Percentiles rank a stretch among this genome's conserved stretches.
Conservation (phyloP, 64 coral and sea anemone species). For the Acropora tenuis region DNA sequence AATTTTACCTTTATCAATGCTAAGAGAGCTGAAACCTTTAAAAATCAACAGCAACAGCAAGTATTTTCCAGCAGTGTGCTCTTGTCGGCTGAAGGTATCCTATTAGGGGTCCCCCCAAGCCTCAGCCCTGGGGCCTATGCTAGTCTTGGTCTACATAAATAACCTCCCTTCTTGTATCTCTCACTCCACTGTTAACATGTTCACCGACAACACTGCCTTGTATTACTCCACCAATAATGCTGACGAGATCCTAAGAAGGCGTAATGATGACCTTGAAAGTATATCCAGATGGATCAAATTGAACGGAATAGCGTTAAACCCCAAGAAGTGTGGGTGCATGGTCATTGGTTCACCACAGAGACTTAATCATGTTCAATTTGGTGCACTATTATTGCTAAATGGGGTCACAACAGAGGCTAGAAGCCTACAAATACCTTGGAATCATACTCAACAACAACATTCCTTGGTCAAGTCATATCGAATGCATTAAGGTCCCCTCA, state of each 20-base stretch:
- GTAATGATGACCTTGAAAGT: no score
- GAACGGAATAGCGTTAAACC: no score
- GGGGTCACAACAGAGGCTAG: not conserved
- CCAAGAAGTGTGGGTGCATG: not conserved
- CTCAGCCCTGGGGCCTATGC: conserved; percentile 6
- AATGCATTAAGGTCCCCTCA: conserved; percentile 32
- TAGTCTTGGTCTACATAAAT: conserved; percentile 46
- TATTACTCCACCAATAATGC: conserved; percentile 5
- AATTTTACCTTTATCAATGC: conserved; percentile 9
- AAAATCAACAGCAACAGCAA: conserved; percentile 20
- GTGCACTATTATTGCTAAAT: not conserved
- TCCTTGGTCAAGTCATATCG: conserved; percentile 18
- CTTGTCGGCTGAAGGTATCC: not conserved
- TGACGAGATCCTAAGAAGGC: conserved; percentile 20
- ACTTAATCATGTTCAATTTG: conserved; percentile 8
- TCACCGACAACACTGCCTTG: conserved; percentile 29
- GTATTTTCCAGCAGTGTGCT: conserved; percentile 33
- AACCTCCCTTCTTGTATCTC: conserved; percentile 27
- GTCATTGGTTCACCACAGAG: conserved; percentile 48
- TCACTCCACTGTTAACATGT: conserved; percentile 32
- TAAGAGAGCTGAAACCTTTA: conserved; percentile 29
- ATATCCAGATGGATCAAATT: no score
- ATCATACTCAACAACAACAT: conserved; percentile 30
- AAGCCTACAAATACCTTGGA: conserved; percentile 29
- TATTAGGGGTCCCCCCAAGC: conserved; percentile 1